Conservation (phyloP, 2,888 invertebrate genomes). For the Ophonus ardosiacus region DNA sequence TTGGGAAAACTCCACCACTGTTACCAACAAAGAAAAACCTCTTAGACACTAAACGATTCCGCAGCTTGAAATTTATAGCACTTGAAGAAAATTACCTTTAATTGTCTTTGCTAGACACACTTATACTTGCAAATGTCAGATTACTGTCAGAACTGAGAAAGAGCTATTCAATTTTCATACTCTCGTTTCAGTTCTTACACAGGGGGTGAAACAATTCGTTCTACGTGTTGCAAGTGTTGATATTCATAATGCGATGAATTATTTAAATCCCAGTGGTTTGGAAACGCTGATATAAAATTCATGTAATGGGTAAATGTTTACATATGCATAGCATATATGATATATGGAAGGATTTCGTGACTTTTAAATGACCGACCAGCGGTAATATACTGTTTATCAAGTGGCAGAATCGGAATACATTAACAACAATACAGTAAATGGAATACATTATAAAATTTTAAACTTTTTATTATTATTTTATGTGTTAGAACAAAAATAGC, state of each 20-base stretch:
- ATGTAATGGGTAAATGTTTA: background rate
- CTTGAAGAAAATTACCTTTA: background rate
- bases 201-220: background rate
- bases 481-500: too few relatives aligned
- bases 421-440: too few relatives aligned
- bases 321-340: background rate
- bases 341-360: background rate
- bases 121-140: slow-evolving; percentile 6
- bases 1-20: too few relatives aligned
- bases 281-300: background rate
- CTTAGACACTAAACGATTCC: background rate
- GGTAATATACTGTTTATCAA: background rate
- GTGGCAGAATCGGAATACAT: too few relatives aligned
- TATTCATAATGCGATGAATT: background rate
- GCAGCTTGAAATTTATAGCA: background rate
- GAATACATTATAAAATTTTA: too few relatives aligned
- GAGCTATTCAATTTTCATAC: background rate
- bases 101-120: background rate
- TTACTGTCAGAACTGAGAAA: background rate
- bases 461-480: too few relatives aligned
- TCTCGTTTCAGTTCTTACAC: background rate
- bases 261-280: background rate
- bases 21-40: background rate
- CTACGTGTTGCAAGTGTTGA: background rate
- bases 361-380: background rate